Evolutionary conservation across 1,140 invertebrate genomes (phyloP).

Genomic region (Neotoxoptera formosana): DNA sequence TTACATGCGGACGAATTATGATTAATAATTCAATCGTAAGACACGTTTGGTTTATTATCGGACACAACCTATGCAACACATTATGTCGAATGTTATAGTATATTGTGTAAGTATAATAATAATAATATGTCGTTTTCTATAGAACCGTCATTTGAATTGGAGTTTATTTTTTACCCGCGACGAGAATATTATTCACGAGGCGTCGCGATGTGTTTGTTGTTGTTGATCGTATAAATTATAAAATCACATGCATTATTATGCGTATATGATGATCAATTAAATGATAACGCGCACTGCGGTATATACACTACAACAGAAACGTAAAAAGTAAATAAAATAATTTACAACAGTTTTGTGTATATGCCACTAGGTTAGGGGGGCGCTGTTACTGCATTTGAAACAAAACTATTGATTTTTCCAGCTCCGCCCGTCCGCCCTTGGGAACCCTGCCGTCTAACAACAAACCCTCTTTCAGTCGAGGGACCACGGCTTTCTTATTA

Average conservation of each 20-base stretch:
- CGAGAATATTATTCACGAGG: background rate
- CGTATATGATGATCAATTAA: background rate
- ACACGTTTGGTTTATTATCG: background rate
- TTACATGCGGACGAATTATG: background rate
- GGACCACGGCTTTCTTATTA: background rate
- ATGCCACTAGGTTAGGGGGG: constrained; percentile 56
- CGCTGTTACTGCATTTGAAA: constrained; percentile 52
- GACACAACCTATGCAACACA: background rate
- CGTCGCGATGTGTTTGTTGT: background rate
- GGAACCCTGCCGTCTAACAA: constrained; percentile 25
- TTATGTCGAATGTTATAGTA: background rate
- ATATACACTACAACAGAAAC: background rate
- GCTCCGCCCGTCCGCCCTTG: constrained; percentile 47
- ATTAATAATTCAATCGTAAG: constrained; percentile 14
- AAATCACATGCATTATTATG: background rate
- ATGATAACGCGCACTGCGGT: background rate
- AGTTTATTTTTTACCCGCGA: background rate
- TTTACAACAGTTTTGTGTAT: constrained; percentile 30
- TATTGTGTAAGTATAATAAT: background rate
- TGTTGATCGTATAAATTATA: background rate
- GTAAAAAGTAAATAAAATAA: background rate
- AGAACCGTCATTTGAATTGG: background rate
- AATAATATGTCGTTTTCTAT: background rate
- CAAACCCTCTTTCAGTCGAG: background rate
- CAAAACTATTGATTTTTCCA: constrained; percentile 57